A percentile compares a stretch with the other conserved stretches of the same genome.
phyloP scores from a whole-genome alignment of 2,888 invertebrate species.

The Strigamia transsilvanica region DNA sequence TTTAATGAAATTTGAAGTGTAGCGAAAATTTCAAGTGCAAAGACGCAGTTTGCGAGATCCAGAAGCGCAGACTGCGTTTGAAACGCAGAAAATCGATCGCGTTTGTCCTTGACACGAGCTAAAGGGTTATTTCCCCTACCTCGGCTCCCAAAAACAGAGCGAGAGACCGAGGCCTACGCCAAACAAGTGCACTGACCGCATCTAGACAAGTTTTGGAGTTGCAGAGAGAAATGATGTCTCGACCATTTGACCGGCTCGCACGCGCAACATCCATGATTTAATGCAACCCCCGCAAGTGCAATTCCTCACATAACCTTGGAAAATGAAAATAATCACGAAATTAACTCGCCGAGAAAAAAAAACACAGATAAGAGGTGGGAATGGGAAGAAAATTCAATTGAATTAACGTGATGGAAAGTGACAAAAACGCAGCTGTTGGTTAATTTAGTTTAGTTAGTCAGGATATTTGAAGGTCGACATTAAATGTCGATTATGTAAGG shows the following conservation, averaged over 20 bases:
- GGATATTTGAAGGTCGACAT: too few species aligned
- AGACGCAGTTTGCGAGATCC: neutral
- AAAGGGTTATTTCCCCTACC: constrained; percentile 42
- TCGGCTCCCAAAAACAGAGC: neutral
- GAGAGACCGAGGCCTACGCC: neutral
- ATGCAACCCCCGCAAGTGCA: neutral
- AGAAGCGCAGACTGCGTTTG: neutral
- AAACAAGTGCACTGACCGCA: constrained; percentile 44
- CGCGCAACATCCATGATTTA: neutral
- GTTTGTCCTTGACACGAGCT: constrained; percentile 43
- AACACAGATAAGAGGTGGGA: too few species aligned
- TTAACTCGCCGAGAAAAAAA: too few species aligned
- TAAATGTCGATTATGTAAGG: too few species aligned
- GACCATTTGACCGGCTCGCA: constrained; percentile 18
- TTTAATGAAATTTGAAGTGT: too few species aligned
- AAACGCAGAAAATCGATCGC: constrained; percentile 38
- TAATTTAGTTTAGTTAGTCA: too few species aligned
- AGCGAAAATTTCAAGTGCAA: neutral
- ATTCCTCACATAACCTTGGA: neutral
- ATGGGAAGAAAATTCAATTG: too few species aligned
- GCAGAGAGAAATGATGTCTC: neutral
- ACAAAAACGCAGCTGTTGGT: too few species aligned
- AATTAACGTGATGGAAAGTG: too few species aligned
- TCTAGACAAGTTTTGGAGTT: neutral
- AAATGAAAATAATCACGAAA: neutral